These are phyloP conservation scores for Dicyrtoma fusca DNA, from an alignment of 2,888 invertebrate genomes.

Conservation along the genomic window DNA sequence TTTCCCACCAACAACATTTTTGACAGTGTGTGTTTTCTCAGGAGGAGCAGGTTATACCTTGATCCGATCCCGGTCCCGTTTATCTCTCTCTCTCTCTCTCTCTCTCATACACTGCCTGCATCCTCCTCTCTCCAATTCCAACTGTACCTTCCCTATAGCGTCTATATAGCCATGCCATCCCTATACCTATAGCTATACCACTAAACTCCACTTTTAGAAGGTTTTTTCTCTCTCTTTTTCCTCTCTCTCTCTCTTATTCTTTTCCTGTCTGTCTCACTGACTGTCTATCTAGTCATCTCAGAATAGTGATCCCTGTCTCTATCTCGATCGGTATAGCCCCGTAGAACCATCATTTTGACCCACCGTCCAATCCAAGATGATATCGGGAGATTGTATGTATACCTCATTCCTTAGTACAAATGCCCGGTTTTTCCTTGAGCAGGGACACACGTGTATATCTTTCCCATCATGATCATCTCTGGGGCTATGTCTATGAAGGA, in stretches of 20 bases:
- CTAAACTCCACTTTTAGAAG: neutral
- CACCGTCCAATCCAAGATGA: no score
- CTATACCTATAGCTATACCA: no score
- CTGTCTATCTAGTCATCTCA: neutral
- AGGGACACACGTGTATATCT: no score
- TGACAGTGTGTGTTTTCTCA: conserved; percentile 35
- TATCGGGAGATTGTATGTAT: no score
- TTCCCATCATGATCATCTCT: no score
- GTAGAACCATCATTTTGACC: neutral
- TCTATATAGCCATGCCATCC: no score
- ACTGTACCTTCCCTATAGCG: no score
- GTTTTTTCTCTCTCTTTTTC: neutral
- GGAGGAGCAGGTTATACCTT: conserved; percentile 30
- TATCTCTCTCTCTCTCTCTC: conserved; percentile 10
- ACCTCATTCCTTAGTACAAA: no score
- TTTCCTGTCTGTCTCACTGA: neutral
- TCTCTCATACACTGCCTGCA: no score
- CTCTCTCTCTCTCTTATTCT: neutral
- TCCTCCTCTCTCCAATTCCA: no score
- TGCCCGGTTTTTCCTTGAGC: no score
- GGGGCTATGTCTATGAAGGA: no score
- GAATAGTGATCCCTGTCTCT: neutral
- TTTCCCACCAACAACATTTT: conserved; percentile 36
- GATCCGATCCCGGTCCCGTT: conserved; percentile 21
- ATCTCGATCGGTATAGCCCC: neutral